Percentiles rank a stretch among this genome's conserved stretches.
Evolutionary conservation across 1,140 invertebrate genomes (phyloP).

Genomic region (Diachasma alloeum): DNA sequence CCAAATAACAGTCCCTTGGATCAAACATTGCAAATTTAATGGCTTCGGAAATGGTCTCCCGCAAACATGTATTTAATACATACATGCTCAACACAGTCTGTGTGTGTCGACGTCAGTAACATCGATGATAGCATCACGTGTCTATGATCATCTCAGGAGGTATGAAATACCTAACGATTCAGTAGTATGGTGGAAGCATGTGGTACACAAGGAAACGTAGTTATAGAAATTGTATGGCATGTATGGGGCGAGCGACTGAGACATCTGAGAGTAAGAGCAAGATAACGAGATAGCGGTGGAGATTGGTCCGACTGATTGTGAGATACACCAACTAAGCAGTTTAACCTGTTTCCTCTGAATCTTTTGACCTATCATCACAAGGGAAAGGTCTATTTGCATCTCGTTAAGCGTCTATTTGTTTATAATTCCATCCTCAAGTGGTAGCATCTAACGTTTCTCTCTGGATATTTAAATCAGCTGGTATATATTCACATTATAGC

Average conservation of each 20-base stretch:
- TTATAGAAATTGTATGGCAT: background rate
- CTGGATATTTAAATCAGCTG: background rate
- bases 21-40: background rate
- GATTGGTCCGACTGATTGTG: background rate
- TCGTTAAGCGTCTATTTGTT: conserved; percentile 18
- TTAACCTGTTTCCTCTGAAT: background rate
- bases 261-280: background rate
- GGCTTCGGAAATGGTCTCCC: background rate
- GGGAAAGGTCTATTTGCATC: conserved; percentile 14
- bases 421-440: background rate
- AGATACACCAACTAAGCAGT: too few relatives aligned
- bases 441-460: background rate
- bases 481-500: too few relatives aligned
- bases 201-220: background rate
- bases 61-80: background rate
- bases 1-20: background rate
- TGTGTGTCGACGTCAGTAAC: background rate
- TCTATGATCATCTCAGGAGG: background rate
- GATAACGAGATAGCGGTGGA: background rate
- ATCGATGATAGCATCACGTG: background rate
- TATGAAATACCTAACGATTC: background rate
- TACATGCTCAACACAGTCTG: background rate
- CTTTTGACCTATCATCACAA: background rate
- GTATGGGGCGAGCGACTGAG: background rate
- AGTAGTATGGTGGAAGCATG: background rate